Base-by-base conservation (phyloP, 2,113 vertebrate genomes). In the Phaethon lepturus region DNA sequence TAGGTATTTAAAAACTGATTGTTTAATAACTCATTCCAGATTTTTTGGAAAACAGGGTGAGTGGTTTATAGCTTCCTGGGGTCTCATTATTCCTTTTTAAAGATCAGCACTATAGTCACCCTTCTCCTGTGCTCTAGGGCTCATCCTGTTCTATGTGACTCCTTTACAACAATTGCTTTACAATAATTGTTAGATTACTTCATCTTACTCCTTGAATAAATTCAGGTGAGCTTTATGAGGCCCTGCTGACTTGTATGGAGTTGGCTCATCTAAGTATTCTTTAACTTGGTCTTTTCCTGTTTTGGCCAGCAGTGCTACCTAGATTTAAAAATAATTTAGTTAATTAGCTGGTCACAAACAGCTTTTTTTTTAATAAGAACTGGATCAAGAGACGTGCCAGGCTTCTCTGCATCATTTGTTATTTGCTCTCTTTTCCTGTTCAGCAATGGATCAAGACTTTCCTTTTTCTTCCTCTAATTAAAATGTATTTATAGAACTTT, bases 381-480 rank as follows among this genome's bases (percentile, higher is more conserved):
- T 90, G 62, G 14, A 93, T 93, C 56, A 73, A 90, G 31, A 82
- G 9, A 45, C 47, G 35, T 0, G 2, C 23, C 71, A 88, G 28
- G 38, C 31, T 88, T 94, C 67, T 53, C 58, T 79, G 82, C 31
- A 92, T 86, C 84, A 73, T 90, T 58, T 93, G 73, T 86, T 94
- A 93, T 77, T 90, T 86, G 90, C 25, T 88, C 53, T 88, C 63
- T 90, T 86, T 97, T 96, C 97, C 96, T 94, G 95, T 95, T 97
- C 86, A 94, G 90, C 56, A 92, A 79, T 71, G 50, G 63, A 90
- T 50, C 31, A 59, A 66, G 93, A 96, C 95, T 97, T 97, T 97
- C 88, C 71, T 96, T 96, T 96, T 96, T 97, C 86, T 97, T 93
- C 90, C 96, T 95, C 78, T 93, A 90, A 95, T 94, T 93, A 95